Evolutionary conservation across 2,888 invertebrate genomes (phyloP).

Genomic region (Drosophila sordidapex): DNA sequence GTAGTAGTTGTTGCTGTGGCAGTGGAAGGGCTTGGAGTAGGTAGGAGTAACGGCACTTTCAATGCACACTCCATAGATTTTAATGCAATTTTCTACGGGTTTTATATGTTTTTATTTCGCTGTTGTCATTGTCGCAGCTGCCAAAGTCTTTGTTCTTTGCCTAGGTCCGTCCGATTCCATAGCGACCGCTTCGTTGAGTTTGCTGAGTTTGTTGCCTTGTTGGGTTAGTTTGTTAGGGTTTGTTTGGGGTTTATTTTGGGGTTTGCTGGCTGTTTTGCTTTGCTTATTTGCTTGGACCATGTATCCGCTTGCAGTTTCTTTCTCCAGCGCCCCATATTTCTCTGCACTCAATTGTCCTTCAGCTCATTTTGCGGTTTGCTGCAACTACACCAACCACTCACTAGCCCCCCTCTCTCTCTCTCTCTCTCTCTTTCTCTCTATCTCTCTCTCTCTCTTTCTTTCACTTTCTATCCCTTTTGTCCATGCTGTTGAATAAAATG

Average conservation of each 20-base stretch:
- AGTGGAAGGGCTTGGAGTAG: background rate
- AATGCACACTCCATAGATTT: constrained; percentile 81
- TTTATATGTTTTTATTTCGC: constrained; percentile 75
- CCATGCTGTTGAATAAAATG: constrained; percentile 72
- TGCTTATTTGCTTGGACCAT: constrained; percentile 54
- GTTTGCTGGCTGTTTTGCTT: constrained; percentile 21
- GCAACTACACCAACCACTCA: constrained; percentile 17
- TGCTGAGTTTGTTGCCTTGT: background rate
- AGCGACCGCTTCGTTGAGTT: constrained; percentile 36
- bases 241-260: constrained; percentile 17
- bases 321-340: constrained; percentile 71
- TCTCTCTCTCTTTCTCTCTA: background rate
- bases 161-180: constrained; percentile 48
- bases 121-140: constrained; percentile 79
- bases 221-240: constrained; percentile 2
- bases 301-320: constrained; percentile 60
- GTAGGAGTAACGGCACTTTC: constrained; percentile 50
- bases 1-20: background rate
- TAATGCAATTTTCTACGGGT: constrained; percentile 78
- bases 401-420: background rate
- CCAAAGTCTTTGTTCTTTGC: constrained; percentile 79
- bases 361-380: constrained; percentile 67
- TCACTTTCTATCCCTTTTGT: constrained; percentile 1
- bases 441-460: background rate
- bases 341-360: constrained; percentile 77